Evolutionary conservation across 2,113 vertebrate species (phyloP).

Genomic region (Nothoprocta pentlandii): DNA sequence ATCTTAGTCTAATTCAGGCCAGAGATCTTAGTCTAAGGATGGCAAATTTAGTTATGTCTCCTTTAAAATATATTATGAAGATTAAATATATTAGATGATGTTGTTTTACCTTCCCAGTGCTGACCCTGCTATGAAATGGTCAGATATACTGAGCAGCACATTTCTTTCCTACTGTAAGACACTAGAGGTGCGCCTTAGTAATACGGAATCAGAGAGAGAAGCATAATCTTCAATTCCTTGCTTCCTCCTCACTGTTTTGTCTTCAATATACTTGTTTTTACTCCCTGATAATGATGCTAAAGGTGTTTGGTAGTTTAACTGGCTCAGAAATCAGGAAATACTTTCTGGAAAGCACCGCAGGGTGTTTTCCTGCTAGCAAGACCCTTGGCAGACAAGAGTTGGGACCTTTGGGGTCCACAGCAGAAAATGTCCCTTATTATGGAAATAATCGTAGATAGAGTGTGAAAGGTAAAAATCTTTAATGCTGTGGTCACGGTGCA

Average conservation of each 20-base stretch:
- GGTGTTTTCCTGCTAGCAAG: not conserved
- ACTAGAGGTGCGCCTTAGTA: not conserved
- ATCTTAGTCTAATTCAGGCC: not conserved
- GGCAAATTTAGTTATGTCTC: not conserved
- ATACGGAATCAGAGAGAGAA: not conserved
- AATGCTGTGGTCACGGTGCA: not conserved
- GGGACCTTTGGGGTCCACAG: not conserved
- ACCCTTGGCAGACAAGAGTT: not conserved
- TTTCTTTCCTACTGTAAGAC: not conserved
- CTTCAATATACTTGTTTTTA: not conserved
- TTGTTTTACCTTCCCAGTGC: accelerated
- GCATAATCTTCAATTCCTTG: not conserved
- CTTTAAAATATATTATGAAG: not conserved
- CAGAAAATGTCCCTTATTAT: not conserved
- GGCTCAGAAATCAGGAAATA: not conserved
- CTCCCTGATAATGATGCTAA: slow-evolving; percentile 7
- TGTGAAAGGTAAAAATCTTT: not conserved
- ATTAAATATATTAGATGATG: not conserved
- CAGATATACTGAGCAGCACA: not conserved
- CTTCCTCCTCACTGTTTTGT: not conserved
- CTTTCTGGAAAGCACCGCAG: not conserved
- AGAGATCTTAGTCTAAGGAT: accelerated
- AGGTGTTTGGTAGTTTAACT: not conserved
- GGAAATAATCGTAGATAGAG: not conserved
- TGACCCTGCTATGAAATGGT: not conserved